Evolutionary conservation across 1,140 invertebrate genomes (phyloP), one percentile per base, ranked within the genome.

Genomic region (Anagrus nilaparvatae): DNA sequence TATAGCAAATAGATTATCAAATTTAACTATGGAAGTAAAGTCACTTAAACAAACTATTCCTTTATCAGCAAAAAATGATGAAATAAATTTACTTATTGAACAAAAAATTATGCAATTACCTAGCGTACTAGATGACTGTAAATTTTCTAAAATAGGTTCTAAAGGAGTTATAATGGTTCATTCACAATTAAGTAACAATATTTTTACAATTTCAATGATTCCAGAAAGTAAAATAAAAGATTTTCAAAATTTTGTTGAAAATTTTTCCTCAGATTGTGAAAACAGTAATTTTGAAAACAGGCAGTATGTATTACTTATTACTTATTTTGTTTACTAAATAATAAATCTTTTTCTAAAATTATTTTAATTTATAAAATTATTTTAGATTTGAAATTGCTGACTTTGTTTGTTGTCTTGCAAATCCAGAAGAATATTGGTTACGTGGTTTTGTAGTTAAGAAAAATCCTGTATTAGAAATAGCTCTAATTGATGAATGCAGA

Each of bases 331-430:
- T 5, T 14, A 16, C 29, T 4, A 31, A 5, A 31, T 12, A 14
- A 14, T 31, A 14, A 5, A n/a, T 20, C 8, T 18, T 28, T n/a
- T 27, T 17, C 16, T 29, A 29, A 36, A 33, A 9, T 25, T 9
- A 4, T 18, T 16, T 38, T 9, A 31, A 24, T 32, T 33, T 35
- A 38, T 44, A 24, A 16, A 40, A 14, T 46, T 20, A 18, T 40
- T 54, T 34, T 27, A 63, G 55, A 13, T 55, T 57, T 9, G 39
- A 54, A 13, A 5, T 54, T 4, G 55, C 48, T 17, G 59, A 63
- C 12, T 40, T 56, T 3, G 41, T 63, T 33, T 55, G 51, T 29
- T 57, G 53, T 2, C 33, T 43, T 39, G 32, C 14, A 27, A 9
- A 16, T 23, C 10, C 24, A 3, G 43, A 49, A 4, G 30, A 25